Base-by-base conservation (phyloP, 2,888 invertebrate species). In the Acholoe squamosa region DNA sequence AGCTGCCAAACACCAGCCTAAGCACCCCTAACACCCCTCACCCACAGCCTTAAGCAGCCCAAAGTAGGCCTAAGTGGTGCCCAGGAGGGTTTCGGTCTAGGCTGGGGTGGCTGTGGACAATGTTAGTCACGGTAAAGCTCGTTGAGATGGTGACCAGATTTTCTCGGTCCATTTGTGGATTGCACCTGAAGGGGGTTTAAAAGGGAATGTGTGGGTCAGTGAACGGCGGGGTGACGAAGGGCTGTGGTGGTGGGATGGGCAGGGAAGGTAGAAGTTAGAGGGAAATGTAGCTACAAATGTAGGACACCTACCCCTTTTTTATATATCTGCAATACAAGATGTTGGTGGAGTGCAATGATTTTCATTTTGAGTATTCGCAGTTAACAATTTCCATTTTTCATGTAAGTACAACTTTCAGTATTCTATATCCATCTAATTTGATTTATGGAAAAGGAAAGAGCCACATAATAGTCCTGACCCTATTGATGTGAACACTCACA, bases 111-210 rank as follows among this genome's bases (percentile, higher is more conserved):
- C 25, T 14, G 14, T 28, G 25, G 71, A 71, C 71, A 71, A 71
- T 71, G 71, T 28, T 71, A 71, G 28, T 25, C 31, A 25, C 3
- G 71, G 14, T 0, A 7, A 71, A 71, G 71, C 71, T 71, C 0
- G 14, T 25, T 14, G 25, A 28, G 71, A 71, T 28, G 71, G 71
- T 71, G 71, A 71, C 71, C 71, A 71, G 71, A 71, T 71, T 71
- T 71, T 71, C 71, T n/a, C 71, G 71, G 71, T 28, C 71, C 71
- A 71, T 71, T 71, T n/a, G 28, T 14, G 25, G 28, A 25, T 71
- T 71, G 71, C 28, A 71, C 71, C 71, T 71, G 71, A 71, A 71
- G 71, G 71, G 61, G 61, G 43, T 43, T 43, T 5, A 71, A 71
- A 71, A 71, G 28, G 28, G 71, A n/a, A 28, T 71, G 71, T 71